Evolutionary conservation across 2,888 invertebrate genomes (phyloP).

Genomic region (Tiphia femorata): DNA sequence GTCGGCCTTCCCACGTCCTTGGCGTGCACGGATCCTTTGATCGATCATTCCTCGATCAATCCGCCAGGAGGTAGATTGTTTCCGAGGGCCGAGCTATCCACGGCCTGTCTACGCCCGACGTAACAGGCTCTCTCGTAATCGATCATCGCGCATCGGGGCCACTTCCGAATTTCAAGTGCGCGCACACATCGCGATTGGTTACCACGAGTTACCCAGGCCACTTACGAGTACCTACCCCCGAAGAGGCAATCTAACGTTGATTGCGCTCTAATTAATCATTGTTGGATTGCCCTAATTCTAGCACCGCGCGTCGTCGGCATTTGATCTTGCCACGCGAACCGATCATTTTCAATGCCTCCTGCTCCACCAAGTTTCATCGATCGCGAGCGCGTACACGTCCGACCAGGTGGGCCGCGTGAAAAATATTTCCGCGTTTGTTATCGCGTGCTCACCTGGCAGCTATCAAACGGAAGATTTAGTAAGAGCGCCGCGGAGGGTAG

Average conservation of each 20-base stretch:
- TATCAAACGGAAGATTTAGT: no score
- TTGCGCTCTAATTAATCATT: slow-evolving; percentile 47
- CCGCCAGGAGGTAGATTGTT: slow-evolving; percentile 44
- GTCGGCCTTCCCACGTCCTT: neutral
- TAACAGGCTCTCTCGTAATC: slow-evolving; percentile 41
- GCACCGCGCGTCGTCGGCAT: slow-evolving; percentile 4
- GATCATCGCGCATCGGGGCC: slow-evolving; percentile 47
- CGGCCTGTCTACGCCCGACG: slow-evolving; percentile 30
- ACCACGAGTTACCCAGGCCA: slow-evolving; percentile 39
- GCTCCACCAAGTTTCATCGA: no score
- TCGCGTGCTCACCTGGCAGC: no score
- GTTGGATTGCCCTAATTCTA: slow-evolving; percentile 36
- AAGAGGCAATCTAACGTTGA: slow-evolving; percentile 48
- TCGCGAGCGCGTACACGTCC: neutral
- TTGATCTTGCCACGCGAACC: slow-evolving; percentile 7
- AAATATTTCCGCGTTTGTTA: no score
- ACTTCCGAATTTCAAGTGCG: slow-evolving; percentile 44
- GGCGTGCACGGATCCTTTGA: slow-evolving; percentile 37
- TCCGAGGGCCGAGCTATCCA: slow-evolving; percentile 37
- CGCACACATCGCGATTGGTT: slow-evolving; percentile 46
- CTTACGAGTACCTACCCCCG: slow-evolving; percentile 36
- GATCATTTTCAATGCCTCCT: slow-evolving; percentile 17
- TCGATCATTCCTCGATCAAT: slow-evolving; percentile 52
- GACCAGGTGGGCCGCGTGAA: neutral
- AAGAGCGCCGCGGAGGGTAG: no score